These are phyloP conservation scores for Acrobasis repandana DNA, from an alignment of 2,888 invertebrate species.

Conservation along the genomic window DNA sequence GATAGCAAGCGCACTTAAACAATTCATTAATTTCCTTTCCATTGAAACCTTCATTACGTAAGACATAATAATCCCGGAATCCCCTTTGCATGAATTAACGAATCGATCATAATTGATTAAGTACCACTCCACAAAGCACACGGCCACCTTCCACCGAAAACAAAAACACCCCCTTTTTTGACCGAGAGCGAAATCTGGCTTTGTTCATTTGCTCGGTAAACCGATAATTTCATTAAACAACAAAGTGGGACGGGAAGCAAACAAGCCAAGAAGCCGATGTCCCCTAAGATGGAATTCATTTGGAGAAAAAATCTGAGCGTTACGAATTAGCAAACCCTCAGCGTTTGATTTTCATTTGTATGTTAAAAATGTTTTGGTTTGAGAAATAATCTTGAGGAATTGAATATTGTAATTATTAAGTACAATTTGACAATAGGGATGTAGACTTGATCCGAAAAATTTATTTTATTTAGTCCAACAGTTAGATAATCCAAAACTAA, in stretches of 20 bases:
- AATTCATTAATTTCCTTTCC: conserved; percentile 10
- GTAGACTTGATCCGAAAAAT: too few species aligned
- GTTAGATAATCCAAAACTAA: too few species aligned
- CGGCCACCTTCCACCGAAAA: conserved; percentile 66
- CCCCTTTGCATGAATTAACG: conserved; percentile 74
- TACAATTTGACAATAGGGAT: too few species aligned
- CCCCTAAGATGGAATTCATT: conserved; percentile 80
- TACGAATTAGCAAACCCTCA: conserved; percentile 61
- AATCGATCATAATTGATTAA: conserved; percentile 82
- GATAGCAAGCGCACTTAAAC: neutral
- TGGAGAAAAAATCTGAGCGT: conserved; percentile 70
- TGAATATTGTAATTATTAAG: neutral
- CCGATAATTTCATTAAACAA: conserved; percentile 84
- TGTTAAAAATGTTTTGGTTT: conserved; percentile 31
- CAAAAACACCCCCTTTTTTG: conserved; percentile 75
- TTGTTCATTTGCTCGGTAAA: conserved; percentile 83
- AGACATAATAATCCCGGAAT: conserved; percentile 39
- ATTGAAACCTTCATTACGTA: conserved; percentile 25
- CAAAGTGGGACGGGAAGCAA: conserved; percentile 78
- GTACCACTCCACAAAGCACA: conserved; percentile 67
- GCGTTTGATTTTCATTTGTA: conserved; percentile 44
- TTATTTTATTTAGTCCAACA: too few species aligned
- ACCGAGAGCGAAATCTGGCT: conserved; percentile 79
- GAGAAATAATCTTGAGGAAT: conserved; percentile 26
- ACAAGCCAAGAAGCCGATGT: conserved; percentile 81